phyloP scores from a whole-genome alignment of 1,140 invertebrate species.

The Calliopsis andreniformis region DNA sequence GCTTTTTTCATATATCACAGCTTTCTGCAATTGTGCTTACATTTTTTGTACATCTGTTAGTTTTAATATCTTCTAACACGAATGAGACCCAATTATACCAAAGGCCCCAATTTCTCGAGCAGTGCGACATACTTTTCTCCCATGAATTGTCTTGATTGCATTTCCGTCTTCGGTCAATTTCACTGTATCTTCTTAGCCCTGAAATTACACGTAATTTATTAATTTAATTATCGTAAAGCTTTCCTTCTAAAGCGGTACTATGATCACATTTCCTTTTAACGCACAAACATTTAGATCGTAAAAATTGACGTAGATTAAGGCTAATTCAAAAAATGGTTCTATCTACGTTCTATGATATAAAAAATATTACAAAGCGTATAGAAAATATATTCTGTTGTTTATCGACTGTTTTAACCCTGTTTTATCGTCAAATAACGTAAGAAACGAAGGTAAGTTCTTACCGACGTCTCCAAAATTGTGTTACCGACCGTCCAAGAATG shows the following conservation, averaged over 20 bases:
- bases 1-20: neutral
- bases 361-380: neutral
- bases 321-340: neutral
- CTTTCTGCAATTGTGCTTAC: too few species aligned
- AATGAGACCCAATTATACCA: neutral
- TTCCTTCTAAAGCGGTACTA: neutral
- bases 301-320: neutral
- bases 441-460: slow-evolving; percentile 45
- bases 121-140: slow-evolving; percentile 18
- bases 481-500: slow-evolving; percentile 9
- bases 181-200: too few species aligned
- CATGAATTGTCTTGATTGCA: neutral
- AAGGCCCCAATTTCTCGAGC: slow-evolving; percentile 41
- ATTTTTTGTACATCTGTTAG: too few species aligned
- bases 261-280: neutral
- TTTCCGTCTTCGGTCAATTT: neutral
- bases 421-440: slow-evolving; percentile 28
- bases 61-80: too few species aligned
- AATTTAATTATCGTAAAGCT: neutral
- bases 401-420: slow-evolving; percentile 42
- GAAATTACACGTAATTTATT: neutral
- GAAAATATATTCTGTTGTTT: neutral
- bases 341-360: too few species aligned
- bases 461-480: neutral
- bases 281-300: neutral